These are phyloP conservation scores for Cyrtonyx montezumae DNA, from an alignment of 2,113 vertebrate species.

Conservation along the genomic window DNA sequence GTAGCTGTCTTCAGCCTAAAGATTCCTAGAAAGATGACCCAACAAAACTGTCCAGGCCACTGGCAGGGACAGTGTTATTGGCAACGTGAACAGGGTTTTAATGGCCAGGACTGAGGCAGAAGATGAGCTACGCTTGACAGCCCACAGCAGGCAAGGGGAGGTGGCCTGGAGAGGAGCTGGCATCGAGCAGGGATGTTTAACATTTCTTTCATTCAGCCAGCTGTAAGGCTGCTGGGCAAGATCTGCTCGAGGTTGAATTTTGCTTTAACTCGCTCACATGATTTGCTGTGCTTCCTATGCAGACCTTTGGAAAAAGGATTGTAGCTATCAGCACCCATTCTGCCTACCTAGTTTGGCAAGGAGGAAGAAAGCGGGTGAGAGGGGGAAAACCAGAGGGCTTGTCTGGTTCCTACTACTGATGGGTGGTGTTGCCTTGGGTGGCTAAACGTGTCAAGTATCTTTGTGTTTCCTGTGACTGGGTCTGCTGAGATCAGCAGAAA, in stretches of 20 bases:
- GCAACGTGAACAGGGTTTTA: neutral
- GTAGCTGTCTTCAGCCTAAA: conserved; percentile 3
- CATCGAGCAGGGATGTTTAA: neutral
- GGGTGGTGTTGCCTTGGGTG: neutral
- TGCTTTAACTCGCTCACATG: neutral
- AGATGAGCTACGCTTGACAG: neutral
- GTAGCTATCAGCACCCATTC: neutral
- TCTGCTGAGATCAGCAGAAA: neutral
- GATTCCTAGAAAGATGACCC: conserved; percentile 48
- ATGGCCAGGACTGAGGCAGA: neutral
- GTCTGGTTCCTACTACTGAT: neutral
- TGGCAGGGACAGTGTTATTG: conserved; percentile 2
- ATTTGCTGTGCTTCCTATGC: neutral
- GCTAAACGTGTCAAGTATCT: neutral
- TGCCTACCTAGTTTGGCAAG: neutral
- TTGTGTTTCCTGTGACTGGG: neutral
- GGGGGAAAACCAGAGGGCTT: neutral
- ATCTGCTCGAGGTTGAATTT: neutral
- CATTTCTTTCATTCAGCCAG: neutral
- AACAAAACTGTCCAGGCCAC: neutral
- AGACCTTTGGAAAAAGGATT: neutral
- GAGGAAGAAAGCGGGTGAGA: neutral
- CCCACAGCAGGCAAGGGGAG: neutral
- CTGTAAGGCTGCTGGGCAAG: neutral
- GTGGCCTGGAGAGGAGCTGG: neutral